These are phyloP conservation scores for Adelosebastes latens DNA, from an alignment of 2,797 vertebrate genomes.

Conservation along the genomic window DNA sequence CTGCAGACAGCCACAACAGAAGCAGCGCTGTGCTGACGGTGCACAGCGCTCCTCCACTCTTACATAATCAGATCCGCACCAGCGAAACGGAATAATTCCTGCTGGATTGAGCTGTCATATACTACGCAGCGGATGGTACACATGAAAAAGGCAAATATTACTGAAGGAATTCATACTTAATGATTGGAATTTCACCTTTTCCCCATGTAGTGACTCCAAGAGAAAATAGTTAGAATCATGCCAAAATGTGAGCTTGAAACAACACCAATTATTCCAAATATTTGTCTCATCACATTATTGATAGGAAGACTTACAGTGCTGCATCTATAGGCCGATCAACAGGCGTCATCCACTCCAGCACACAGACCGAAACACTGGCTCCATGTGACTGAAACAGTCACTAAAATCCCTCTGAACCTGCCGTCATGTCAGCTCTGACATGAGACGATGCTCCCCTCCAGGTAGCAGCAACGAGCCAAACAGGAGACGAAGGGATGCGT, in stretches of 20 bases:
- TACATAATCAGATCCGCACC: constrained; percentile 66
- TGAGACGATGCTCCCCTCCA: constrained; percentile 6
- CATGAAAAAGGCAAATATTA: neutral
- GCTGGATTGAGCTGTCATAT: constrained; percentile 47
- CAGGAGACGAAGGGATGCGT: constrained; percentile 38
- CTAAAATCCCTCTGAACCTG: constrained; percentile 2
- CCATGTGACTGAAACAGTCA: constrained; percentile 18
- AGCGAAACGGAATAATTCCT: constrained; percentile 55
- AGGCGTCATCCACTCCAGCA: constrained; percentile 60
- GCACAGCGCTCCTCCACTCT: constrained; percentile 56
- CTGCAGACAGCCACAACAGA: constrained; percentile 43
- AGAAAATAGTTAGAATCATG: neutral
- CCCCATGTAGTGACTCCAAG: neutral
- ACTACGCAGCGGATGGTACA: neutral
- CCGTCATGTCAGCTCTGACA: constrained; percentile 20
- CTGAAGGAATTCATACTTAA: neutral
- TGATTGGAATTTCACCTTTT: neutral
- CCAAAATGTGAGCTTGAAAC: neutral
- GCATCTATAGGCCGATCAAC: constrained; percentile 59
- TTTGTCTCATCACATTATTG: neutral
- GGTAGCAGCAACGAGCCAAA: constrained; percentile 24
- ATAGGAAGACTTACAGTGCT: constrained; percentile 49
- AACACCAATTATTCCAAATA: neutral
- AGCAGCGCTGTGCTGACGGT: constrained; percentile 43
- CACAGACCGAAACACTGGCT: constrained; percentile 44